Evolutionary conservation across 2,888 invertebrate species (phyloP).

Genomic region (Lumbricus terrestris): DNA sequence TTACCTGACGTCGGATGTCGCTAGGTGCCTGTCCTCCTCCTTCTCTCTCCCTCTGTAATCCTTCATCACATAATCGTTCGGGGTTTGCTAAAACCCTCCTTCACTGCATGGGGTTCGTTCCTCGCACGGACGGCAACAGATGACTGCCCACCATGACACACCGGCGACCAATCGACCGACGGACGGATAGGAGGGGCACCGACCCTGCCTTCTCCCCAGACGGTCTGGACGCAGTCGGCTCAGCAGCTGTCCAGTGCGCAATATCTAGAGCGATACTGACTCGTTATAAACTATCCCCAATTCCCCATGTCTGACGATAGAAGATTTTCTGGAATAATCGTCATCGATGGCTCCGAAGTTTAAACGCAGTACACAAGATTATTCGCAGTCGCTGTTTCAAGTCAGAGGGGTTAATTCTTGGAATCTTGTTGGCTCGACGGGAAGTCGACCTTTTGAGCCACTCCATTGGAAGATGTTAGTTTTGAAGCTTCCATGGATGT

Average conservation of each 20-base stretch:
- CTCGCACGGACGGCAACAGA: not conserved
- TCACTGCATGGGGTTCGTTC: too few relatives aligned
- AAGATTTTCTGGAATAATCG: too few relatives aligned
- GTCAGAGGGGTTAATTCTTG: too few relatives aligned
- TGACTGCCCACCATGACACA: not conserved
- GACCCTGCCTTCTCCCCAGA: constrained; percentile 3
- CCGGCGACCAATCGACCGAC: not conserved
- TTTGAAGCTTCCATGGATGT: too few relatives aligned
- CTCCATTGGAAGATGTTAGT: too few relatives aligned
- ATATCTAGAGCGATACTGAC: not conserved
- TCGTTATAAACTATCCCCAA: not conserved
- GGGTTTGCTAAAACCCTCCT: not conserved
- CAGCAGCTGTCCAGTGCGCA: not conserved
- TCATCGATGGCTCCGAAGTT: too few relatives aligned
- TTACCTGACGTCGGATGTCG: not conserved
- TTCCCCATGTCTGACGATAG: too few relatives aligned
- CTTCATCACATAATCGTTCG: not conserved
- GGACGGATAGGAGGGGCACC: not conserved
- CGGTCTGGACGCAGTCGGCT: not conserved
- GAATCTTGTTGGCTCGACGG: too few relatives aligned
- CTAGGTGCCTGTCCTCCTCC: not conserved
- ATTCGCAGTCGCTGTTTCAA: too few relatives aligned
- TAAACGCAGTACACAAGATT: too few relatives aligned
- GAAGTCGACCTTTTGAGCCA: too few relatives aligned
- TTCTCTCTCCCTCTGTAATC: not conserved